Evolutionary conservation across 2,797 vertebrate species (phyloP).

Genomic region (Coregonus sp.): DNA sequence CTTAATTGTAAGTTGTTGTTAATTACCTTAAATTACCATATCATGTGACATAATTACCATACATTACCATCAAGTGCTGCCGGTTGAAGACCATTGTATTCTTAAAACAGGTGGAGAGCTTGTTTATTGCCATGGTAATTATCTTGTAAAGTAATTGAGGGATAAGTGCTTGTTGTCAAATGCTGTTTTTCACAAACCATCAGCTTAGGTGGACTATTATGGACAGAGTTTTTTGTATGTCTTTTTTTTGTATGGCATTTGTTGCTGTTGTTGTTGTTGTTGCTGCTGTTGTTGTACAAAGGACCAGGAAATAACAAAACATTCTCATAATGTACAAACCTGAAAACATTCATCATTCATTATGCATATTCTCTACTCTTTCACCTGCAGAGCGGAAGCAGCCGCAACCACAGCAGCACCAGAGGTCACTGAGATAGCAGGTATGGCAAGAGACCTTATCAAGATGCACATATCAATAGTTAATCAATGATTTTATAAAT

Average conservation of each 20-base stretch:
- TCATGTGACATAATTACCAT: neutral
- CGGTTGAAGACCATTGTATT: too few species aligned
- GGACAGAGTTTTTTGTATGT: neutral
- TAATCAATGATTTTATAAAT: too few species aligned
- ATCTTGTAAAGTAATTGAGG: too few species aligned
- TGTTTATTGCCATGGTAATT: too few species aligned
- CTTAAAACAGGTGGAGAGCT: too few species aligned
- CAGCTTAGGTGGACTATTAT: neutral
- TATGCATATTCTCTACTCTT: conserved; percentile 11
- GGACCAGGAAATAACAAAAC: neutral
- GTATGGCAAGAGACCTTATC: conserved; percentile 30
- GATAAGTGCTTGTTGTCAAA: too few species aligned
- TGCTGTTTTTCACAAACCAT: too few species aligned
- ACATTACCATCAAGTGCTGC: neutral
- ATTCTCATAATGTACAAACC: neutral
- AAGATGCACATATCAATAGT: too few species aligned
- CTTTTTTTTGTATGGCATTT: neutral
- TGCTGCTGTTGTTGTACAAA: too few species aligned
- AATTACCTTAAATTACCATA: neutral
- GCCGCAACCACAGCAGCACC: conserved; percentile 19
- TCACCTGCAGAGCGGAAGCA: conserved; percentile 38
- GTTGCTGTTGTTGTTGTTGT: neutral
- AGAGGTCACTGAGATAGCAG: conserved; percentile 42
- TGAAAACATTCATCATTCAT: neutral
- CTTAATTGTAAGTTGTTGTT: too few species aligned